Conservation (phyloP, 1,140 invertebrate genomes). For the Alviniconcha marisindica region DNA sequence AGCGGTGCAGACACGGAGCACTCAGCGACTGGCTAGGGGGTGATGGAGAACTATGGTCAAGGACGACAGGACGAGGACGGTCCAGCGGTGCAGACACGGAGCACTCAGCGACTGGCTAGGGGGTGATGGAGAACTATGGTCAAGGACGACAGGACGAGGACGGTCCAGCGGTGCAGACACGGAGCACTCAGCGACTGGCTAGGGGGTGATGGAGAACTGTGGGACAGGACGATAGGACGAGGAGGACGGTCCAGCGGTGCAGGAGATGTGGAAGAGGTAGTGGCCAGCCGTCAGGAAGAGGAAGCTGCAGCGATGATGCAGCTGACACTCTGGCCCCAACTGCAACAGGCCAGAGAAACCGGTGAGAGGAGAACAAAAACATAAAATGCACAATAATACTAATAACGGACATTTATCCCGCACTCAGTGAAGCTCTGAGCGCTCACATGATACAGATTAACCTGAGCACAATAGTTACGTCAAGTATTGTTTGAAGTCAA, state of each 20-base stretch:
- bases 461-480: neutral
- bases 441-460: neutral
- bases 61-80: no score
- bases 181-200: neutral
- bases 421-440: neutral
- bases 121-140: neutral
- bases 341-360: neutral
- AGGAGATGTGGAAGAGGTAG: constrained; percentile 28
- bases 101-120: neutral
- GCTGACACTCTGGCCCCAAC: neutral
- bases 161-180: neutral
- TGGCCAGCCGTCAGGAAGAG: constrained; percentile 32
- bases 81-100: neutral
- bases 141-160: no score
- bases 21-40: no score
- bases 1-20: neutral
- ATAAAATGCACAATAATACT: neutral
- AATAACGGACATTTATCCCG: neutral
- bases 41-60: no score
- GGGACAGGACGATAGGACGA: constrained; percentile 23
- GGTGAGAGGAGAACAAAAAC: neutral
- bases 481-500: neutral
- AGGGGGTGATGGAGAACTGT: neutral
- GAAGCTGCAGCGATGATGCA: constrained; percentile 21
- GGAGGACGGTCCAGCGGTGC: neutral